These are phyloP conservation scores for Drosophila pallidifrons DNA, from an alignment of 1,140 invertebrate genomes.

Conservation along the genomic window DNA sequence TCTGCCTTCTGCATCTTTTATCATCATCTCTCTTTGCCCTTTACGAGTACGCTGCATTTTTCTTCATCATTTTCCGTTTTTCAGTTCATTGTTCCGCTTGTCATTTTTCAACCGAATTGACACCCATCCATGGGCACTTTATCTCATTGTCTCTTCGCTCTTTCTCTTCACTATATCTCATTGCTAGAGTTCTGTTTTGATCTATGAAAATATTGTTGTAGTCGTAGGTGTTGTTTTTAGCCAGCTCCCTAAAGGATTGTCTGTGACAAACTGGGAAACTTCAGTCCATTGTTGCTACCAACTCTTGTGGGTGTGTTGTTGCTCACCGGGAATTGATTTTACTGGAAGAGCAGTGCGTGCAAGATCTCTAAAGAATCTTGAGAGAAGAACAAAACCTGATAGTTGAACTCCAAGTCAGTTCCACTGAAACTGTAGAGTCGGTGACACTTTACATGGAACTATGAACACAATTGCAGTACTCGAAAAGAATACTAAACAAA, in stretches of 20 bases:
- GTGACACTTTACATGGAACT: not conserved
- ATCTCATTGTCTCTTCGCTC: conserved; percentile 29
- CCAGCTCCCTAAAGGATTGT: conserved; percentile 73
- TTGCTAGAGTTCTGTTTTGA: conserved; percentile 49
- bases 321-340: conserved; percentile 29
- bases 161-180: not conserved
- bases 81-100: conserved; percentile 40
- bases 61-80: conserved; percentile 42
- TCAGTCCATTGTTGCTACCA: not conserved
- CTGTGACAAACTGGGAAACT: not conserved
- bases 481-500: not conserved
- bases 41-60: conserved; percentile 53
- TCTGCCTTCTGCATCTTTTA: conserved; percentile 47
- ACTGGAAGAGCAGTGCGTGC: conserved; percentile 12
- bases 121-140: conserved; percentile 62
- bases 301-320: conserved; percentile 30
- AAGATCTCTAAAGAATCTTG: conserved; percentile 2
- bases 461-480: conserved; percentile 1
- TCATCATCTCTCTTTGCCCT: conserved; percentile 19
- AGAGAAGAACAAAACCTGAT: conserved; percentile 2
- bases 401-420: not conserved
- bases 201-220: conserved; percentile 65
- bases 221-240: conserved; percentile 55
- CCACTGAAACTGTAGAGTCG: not conserved
- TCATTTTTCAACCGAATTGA: conserved; percentile 80